These are phyloP conservation scores for Callinectes sapidus DNA, from an alignment of 2,888 invertebrate genomes.

Conservation along the genomic window DNA sequence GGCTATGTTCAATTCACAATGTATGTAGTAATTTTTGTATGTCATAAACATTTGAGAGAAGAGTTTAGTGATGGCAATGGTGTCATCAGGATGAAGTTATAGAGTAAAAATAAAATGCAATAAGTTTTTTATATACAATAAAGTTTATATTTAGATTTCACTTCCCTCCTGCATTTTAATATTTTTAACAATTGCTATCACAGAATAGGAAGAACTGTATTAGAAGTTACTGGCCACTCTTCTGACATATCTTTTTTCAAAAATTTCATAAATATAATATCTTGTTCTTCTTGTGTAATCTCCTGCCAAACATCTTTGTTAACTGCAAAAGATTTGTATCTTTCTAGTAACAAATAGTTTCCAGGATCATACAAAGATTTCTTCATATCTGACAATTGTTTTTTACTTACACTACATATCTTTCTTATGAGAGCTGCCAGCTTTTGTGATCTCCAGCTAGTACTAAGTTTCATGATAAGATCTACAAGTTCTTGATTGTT, in stretches of 20 bases:
- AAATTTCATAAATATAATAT: conserved; percentile 32
- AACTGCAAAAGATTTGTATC: neutral
- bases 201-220: neutral
- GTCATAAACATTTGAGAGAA: neutral
- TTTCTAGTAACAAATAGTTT: conserved; percentile 20
- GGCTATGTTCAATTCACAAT: neutral
- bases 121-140: neutral
- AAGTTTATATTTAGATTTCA: neutral
- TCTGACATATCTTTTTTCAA: neutral
- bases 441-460: conserved; percentile 43
- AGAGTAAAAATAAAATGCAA: no score
- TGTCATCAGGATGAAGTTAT: no score
- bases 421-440: conserved; percentile 23
- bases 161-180: neutral
- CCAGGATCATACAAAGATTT: conserved; percentile 24
- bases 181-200: neutral
- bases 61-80: no score
- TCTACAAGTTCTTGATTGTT: conserved; percentile 38
- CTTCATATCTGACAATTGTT: conserved; percentile 27
- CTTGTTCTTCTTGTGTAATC: conserved; percentile 32
- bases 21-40: neutral
- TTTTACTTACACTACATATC: neutral
- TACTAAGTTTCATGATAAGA: conserved; percentile 23
- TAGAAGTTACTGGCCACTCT: neutral
- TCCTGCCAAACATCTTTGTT: conserved; percentile 22